Percentiles rank a stretch among this genome's conserved stretches.
These are phyloP conservation scores for Drosophila busckii DNA, from an alignment of 1,140 invertebrate species.

Conservation along the genomic window DNA sequence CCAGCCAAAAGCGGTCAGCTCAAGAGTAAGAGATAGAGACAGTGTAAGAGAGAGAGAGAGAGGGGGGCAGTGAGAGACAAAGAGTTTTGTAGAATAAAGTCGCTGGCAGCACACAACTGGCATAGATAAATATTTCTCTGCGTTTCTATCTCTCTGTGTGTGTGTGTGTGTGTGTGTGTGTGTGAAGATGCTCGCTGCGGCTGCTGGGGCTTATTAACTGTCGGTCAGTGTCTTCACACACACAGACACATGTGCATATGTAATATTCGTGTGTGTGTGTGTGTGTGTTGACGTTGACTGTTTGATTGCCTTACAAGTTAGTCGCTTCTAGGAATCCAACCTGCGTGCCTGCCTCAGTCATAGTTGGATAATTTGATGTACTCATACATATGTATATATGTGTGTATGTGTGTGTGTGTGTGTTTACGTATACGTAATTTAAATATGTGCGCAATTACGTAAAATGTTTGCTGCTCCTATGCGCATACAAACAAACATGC, in stretches of 20 bases:
- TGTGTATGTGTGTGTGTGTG: conserved; percentile 1
- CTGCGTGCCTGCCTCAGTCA: too few relatives aligned
- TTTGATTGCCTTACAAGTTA: too few relatives aligned
- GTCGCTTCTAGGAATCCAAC: too few relatives aligned
- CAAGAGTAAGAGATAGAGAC: too few relatives aligned
- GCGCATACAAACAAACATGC: neutral
- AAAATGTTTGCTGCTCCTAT: conserved; percentile 56
- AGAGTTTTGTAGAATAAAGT: too few relatives aligned
- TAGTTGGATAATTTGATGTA: conserved; percentile 71
- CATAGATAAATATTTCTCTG: too few relatives aligned
- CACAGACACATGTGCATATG: conserved; percentile 14
- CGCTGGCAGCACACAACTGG: too few relatives aligned
- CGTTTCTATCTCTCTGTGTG: neutral
- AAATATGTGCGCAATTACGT: conserved; percentile 74
- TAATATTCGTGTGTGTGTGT: conserved; percentile 12
- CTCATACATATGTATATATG: too few relatives aligned
- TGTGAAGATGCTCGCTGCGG: conserved; percentile 2
- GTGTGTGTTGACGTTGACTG: too few relatives aligned
- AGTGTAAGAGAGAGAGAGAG: too few relatives aligned
- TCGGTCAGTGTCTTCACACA: neutral
- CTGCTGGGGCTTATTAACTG: conserved; percentile 11
- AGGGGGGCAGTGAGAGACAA: too few relatives aligned
- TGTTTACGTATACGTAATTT: conserved; percentile 50
- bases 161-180: conserved; percentile 2
- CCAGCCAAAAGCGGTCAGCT: too few relatives aligned